Conservation (phyloP, 2,797 vertebrate genomes). For the Sebastes diaconus region DNA sequence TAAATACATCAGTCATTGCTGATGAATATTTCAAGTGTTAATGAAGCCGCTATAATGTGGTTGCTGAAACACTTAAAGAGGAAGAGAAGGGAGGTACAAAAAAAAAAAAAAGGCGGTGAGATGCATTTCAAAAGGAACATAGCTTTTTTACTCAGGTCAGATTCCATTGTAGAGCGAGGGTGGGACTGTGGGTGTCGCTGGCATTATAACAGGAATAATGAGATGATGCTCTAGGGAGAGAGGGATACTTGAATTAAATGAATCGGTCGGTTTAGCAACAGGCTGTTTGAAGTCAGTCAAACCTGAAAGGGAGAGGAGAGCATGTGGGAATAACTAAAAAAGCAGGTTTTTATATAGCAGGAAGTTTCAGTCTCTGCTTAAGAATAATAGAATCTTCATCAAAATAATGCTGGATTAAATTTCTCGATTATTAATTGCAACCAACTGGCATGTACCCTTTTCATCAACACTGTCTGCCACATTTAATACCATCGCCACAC, state of each 20-base stretch:
- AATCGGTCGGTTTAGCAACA: constrained; percentile 68
- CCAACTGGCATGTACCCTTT: constrained; percentile 33
- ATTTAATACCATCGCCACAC: constrained; percentile 66
- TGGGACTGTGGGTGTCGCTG: constrained; percentile 80
- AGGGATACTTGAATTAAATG: constrained; percentile 72
- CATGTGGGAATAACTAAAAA: constrained; percentile 13
- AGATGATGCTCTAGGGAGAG: constrained; percentile 78
- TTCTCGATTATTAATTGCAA: constrained; percentile 22
- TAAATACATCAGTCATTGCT: constrained; percentile 28
- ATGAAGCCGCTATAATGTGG: constrained; percentile 36
- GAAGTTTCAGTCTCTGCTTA: not conserved
- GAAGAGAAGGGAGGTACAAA: constrained; percentile 43
- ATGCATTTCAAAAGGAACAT: constrained; percentile 79
- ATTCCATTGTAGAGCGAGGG: constrained; percentile 79
- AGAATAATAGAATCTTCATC: not conserved
- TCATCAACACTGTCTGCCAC: constrained; percentile 46
- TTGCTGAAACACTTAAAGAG: constrained; percentile 49
- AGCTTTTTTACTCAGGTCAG: constrained; percentile 72
- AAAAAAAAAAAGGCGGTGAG: not conserved
- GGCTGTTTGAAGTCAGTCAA: constrained; percentile 65
- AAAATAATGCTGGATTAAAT: not conserved
- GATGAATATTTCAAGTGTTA: constrained; percentile 56
- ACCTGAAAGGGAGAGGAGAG: constrained; percentile 45
- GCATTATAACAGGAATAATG: constrained; percentile 83
- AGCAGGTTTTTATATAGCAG: constrained; percentile 20